These are phyloP conservation scores for Acanthosepion pharaonis DNA, from an alignment of 2,888 invertebrate genomes.

Conservation along the genomic window DNA sequence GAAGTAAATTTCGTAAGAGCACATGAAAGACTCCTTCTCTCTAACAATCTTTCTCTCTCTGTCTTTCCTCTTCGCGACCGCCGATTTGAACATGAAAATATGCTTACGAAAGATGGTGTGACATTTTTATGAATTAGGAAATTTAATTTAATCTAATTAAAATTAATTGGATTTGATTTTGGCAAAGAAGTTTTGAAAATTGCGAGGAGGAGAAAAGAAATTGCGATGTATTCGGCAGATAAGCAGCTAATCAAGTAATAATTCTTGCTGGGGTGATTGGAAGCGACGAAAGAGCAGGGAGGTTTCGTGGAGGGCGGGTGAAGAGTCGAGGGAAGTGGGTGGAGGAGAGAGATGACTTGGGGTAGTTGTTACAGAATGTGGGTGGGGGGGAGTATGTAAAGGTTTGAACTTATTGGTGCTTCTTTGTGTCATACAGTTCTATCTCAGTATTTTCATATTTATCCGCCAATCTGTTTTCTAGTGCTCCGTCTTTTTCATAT, in stretches of 20 bases:
- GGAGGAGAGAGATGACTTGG: background rate
- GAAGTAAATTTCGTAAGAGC: too few relatives aligned
- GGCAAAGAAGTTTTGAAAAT: conserved; percentile 33
- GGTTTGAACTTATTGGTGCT: too few relatives aligned
- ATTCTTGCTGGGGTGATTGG: background rate
- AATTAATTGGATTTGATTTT: conserved; percentile 12
- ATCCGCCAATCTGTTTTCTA: too few relatives aligned
- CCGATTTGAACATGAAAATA: background rate
- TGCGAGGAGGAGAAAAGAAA: background rate
- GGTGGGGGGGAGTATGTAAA: too few relatives aligned
- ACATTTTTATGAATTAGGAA: conserved; percentile 4
- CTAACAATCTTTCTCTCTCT: too few relatives aligned
- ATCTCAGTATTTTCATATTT: too few relatives aligned
- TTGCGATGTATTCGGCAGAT: background rate
- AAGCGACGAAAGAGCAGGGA: background rate
- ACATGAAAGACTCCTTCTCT: too few relatives aligned
- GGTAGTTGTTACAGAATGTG: too few relatives aligned
- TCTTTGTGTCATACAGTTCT: too few relatives aligned
- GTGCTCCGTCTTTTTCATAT: too few relatives aligned
- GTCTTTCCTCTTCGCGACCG: background rate
- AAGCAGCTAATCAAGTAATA: conserved; percentile 11
- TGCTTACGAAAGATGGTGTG: conserved; percentile 14
- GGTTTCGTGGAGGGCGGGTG: background rate
- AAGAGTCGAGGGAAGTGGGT: background rate
- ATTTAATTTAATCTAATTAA: conserved; percentile 20